Base-by-base conservation (phyloP, 2,888 invertebrate genomes). In the Drosophila niveifrons region DNA sequence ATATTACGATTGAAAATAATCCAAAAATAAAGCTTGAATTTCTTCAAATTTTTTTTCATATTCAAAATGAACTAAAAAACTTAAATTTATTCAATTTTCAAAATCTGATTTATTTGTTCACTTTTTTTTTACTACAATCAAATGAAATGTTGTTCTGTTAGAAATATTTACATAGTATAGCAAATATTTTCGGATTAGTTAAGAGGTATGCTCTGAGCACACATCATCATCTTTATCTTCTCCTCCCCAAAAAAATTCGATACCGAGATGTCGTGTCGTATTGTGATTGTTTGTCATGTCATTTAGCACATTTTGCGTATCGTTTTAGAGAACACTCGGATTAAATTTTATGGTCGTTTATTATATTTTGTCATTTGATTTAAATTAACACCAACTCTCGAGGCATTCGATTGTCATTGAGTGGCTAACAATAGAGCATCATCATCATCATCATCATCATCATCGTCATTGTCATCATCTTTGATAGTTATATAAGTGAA, bases 341-440 rank as follows among this genome's bases (percentile, higher is more conserved):
- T 82, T 82, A 88, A 85, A 82, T 88, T 84, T 87, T 87, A 82
- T 80, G 84, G 56, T 88, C 78, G 83, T 88, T 88, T 86, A 88
- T 84, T 86, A 86, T 78, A 81, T 84, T 88, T 84, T 84, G 84
- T 84, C 84, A 84, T 89, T 89, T 85, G 85, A 89, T 87, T 87
- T 81, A 44, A 87, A 85, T 84, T 89, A 85, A 66, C 89, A 87
- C 89, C 79, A 66, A 23, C 23, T 67, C 64, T 63, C 39, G 51
- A 41, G 71, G 66, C 53, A 61, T 53, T 76, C 71, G 51, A 58
- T 63, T 75, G 48, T 50, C 71, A 70, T 75, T 69, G 71, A 58
- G 34, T 13, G 7, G 15, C 36, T 34, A 43, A 61, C 28, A 43
- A 41, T 43, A 23, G 31, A 17, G 11, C 34, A 36, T 36, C 23